phyloP scores from a whole-genome alignment of 2,888 invertebrate genomes.

The Andrena trimmerana region DNA sequence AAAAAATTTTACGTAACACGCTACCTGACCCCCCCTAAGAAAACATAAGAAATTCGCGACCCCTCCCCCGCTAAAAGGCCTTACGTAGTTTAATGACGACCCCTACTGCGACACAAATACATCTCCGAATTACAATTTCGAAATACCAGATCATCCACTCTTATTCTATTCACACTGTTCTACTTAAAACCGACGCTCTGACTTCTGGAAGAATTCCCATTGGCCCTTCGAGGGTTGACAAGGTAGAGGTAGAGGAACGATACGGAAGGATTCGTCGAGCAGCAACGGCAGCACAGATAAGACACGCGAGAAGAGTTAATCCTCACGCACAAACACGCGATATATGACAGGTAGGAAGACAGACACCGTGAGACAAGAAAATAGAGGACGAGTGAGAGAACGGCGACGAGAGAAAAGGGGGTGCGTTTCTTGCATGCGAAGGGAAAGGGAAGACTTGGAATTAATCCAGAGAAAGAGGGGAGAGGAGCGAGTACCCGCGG shows the following conservation, averaged over 20 bases:
- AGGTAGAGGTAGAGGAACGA: not conserved
- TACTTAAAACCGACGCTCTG: not conserved
- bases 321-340: not conserved
- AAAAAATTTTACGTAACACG: no score
- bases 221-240: not conserved
- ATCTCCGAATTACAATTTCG: no score
- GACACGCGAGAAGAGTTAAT: not conserved
- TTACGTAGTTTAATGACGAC: no score
- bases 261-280: not conserved
- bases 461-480: constrained; percentile 3
- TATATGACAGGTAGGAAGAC: constrained; percentile 1
- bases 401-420: not conserved
- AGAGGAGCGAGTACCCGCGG: constrained; percentile 45
- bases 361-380: not conserved
- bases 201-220: not conserved
- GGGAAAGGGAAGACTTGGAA: no score
- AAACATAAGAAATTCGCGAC: no score
- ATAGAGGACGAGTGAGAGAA: not conserved
- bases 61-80: no score
- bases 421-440: not conserved
- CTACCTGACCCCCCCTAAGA: no score
- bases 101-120: no score
- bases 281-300: not conserved
- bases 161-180: no score
- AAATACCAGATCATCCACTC: no score